Evolutionary conservation across 30 jellyfish, hydroid and myxozoan genomes (phyloP).

Genomic region (Aurelia sp.): DNA sequence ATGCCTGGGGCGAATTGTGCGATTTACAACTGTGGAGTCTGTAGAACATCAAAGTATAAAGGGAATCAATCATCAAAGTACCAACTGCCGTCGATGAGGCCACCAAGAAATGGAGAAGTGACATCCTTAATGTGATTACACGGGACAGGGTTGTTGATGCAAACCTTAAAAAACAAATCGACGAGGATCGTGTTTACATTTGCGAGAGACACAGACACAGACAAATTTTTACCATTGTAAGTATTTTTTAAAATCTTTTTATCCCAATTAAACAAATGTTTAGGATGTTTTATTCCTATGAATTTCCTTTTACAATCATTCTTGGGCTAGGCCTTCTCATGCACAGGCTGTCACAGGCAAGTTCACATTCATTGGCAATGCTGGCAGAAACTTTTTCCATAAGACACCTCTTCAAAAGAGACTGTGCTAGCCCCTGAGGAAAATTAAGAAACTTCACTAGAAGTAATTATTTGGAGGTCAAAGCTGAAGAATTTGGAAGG

Average conservation of each 20-base stretch:
- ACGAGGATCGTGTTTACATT: constrained; percentile 26
- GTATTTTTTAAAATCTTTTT: not conserved
- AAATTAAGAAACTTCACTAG: no score
- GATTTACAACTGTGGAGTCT: constrained; percentile 63
- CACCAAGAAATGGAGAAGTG: constrained; percentile 68
- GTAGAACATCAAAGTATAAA: constrained; percentile 51
- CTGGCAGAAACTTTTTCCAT: no score
- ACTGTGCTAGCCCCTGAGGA: no score
- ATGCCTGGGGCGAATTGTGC: constrained; percentile 92
- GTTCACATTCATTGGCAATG: no score
- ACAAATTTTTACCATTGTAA: constrained; percentile 39
- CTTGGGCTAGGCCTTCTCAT: no score
- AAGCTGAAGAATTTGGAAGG: no score
- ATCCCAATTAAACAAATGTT: constrained; percentile 1
- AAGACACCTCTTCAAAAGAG: no score
- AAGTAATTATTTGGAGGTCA: no score
- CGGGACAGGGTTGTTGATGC: constrained; percentile 66
- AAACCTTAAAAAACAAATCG: constrained; percentile 37
- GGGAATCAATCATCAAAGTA: constrained; percentile 55
- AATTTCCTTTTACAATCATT: not conserved
- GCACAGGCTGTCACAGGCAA: no score
- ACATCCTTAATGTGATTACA: constrained; percentile 44
- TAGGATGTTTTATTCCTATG: not conserved
- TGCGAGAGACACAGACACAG: constrained; percentile 63
- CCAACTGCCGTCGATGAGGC: constrained; percentile 75